Evolutionary conservation across 2,888 invertebrate species (phyloP), one percentile per base, ranked within the genome.

Genomic region (Polydrusus pterygomalis): DNA sequence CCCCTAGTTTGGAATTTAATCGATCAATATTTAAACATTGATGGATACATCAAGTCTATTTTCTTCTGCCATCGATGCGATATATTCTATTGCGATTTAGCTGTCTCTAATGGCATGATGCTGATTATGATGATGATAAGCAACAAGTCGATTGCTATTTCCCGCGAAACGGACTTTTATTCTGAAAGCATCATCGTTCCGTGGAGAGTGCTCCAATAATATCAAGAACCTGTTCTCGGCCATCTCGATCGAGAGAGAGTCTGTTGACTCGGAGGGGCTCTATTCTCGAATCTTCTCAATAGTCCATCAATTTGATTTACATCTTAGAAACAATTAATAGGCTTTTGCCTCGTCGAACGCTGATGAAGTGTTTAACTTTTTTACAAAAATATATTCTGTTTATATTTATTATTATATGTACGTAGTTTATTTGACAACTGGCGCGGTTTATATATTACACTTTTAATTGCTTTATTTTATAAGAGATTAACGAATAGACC

Each of bases 191-290:
- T 74, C 69, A 56, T 49, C 40, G 67, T 62, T 65, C 73, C 77
- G 77, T 77, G 60, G 77, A 69, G 77, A 77, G 73, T 77, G 77
- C 77, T 77, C 77, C 73, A 77, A 64, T 77, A 77, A 72, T 72
- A 77, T 77, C 77, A 77, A 77, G 72, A 77, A 77, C 77, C 77
- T 77, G 77, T 77, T 77, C 63, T 71, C 56, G 51, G 75, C 54
- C 70, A 68, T 68, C 58, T 54, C 63, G 58, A 40, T 18, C n/a
- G 13, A 34, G 67, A 54, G 51, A 70, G 75, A 71, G 75, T 71
- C 65, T 75, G 75, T 75, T 75, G 75, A 75, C 75, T 75, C 25
- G 25, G 25, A 5, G 25, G 25, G 25, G 5, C 25, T n/a, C n/a
- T 25, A 25, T 25, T 25, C 25, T 25, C 25, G 25, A 25, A 25